Base-by-base conservation (phyloP, 2,797 vertebrate species). In the Eidolon dupreanum region DNA sequence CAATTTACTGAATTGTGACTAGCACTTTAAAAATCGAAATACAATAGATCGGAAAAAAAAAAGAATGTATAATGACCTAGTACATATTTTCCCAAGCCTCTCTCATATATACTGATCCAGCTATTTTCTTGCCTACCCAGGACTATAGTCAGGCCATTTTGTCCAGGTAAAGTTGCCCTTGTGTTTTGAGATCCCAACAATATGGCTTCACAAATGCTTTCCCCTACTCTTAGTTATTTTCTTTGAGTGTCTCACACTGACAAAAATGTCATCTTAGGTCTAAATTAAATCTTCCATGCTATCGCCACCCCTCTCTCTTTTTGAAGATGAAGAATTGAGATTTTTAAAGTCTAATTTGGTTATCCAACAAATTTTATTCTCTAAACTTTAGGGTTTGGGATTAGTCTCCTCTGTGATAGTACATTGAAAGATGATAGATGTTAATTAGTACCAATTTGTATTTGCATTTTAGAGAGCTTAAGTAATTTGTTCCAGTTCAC, bases 11-110 rank as follows among this genome's bases (percentile, higher is more conserved):
- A n/a, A 57, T 24, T 74, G 63, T 83, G 3, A 55, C 20, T 26
- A 88, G 61, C 16, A 53, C 41, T 88, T 88, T 85, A 85, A 89
- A 95, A 57, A 55, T 8, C 46, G 43, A 84, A 89, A 66, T 49
- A 51, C 33, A 65, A 8, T 15, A 84, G 26, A 49, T 68, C 9
- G 46, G 43, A 66, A 92, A 70, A 59, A 3, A 8, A 46, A 17
- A 46, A 63, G 51, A 36, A 22, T 71, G 36, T 5, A 53, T 43
- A 66, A 28, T 4, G 24, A 46, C 13, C 59, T 12, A 26, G 13
- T 20, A 59, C 22, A 74, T 71, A n/a, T 26, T 17, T 16, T 61
- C 55, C 3, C 22, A 49, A 49, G 24, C 12, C 4, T 65, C 31
- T 57, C 26, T 65, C 26, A 59, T 28, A 59, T 28, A 28, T 26